Evolutionary conservation across 2,113 vertebrate genomes (phyloP).

Genomic region (Takifugu flavidus): DNA sequence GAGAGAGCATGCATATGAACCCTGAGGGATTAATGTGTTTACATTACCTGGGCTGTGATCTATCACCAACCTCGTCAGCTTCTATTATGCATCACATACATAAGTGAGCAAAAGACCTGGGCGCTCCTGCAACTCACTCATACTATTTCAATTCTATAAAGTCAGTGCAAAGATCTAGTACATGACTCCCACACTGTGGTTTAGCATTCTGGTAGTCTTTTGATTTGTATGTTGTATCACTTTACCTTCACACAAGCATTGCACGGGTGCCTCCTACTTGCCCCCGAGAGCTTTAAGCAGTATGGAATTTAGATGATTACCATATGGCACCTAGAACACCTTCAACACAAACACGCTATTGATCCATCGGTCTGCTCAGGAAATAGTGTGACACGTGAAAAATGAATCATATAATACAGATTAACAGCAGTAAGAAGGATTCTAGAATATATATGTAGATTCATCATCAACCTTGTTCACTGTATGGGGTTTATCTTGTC

Average conservation of each 20-base stretch:
- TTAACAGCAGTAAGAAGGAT: constrained; percentile 21
- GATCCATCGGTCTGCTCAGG: constrained; percentile 26
- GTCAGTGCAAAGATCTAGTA: constrained; percentile 59
- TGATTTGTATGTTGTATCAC: constrained; percentile 60
- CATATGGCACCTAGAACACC: constrained; percentile 43
- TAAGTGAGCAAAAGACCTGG: constrained; percentile 62
- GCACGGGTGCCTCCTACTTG: constrained; percentile 44
- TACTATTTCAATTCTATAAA: constrained; percentile 68
- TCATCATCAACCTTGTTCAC: constrained; percentile 34
- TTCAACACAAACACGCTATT: constrained; percentile 38
- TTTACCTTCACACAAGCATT: constrained; percentile 48
- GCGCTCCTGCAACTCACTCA: constrained; percentile 66
- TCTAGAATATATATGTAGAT: constrained; percentile 18
- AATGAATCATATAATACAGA: constrained; percentile 41
- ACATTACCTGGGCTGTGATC: constrained; percentile 76
- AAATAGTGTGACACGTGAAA: constrained; percentile 6
- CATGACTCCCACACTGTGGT: constrained; percentile 58
- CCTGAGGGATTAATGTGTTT: constrained; percentile 75
- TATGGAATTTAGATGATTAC: constrained; percentile 36
- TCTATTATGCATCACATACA: constrained; percentile 71
- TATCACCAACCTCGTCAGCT: constrained; percentile 75
- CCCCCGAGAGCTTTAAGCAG: constrained; percentile 36
- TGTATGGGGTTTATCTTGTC: constrained; percentile 24
- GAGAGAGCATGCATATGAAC: constrained; percentile 61
- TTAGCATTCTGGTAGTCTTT: constrained; percentile 61